These are phyloP conservation scores for Leptodactylus fallax DNA, from an alignment of 2,797 vertebrate species.

Conservation along the genomic window DNA sequence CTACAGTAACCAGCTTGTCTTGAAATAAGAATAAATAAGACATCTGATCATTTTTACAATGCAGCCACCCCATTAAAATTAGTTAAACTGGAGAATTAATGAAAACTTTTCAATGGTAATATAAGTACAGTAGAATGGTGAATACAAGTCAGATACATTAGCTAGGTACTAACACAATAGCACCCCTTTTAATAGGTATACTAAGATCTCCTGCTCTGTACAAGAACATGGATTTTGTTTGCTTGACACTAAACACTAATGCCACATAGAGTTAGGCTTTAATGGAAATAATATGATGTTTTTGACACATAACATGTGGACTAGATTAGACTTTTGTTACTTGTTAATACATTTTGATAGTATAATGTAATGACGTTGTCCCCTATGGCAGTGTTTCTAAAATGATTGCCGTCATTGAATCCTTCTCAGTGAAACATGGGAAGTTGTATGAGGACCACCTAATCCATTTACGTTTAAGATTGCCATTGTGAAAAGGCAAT, in stretches of 20 bases:
- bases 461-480: not conserved
- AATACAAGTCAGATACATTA: too few species aligned
- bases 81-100: not conserved
- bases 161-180: not conserved
- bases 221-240: not conserved
- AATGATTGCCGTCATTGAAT: constrained; percentile 14
- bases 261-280: constrained; percentile 19
- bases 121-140: not conserved
- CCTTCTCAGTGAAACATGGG: not conserved
- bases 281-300: constrained; percentile 41
- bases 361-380: constrained; percentile 24
- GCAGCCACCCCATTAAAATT: not conserved
- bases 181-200: not conserved
- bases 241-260: constrained; percentile 27
- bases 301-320: constrained; percentile 44
- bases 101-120: not conserved
- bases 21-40: too few species aligned
- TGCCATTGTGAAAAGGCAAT: constrained; percentile 1
- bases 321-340: constrained; percentile 56
- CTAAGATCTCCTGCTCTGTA: not conserved
- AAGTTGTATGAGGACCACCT: not conserved
- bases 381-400: constrained; percentile 31
- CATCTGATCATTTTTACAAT: not conserved
- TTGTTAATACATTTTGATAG: constrained; percentile 63
- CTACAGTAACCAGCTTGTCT: too few species aligned